Evolutionary conservation across 2,113 vertebrate species (phyloP).

Genomic region (Propithecus coquereli): DNA sequence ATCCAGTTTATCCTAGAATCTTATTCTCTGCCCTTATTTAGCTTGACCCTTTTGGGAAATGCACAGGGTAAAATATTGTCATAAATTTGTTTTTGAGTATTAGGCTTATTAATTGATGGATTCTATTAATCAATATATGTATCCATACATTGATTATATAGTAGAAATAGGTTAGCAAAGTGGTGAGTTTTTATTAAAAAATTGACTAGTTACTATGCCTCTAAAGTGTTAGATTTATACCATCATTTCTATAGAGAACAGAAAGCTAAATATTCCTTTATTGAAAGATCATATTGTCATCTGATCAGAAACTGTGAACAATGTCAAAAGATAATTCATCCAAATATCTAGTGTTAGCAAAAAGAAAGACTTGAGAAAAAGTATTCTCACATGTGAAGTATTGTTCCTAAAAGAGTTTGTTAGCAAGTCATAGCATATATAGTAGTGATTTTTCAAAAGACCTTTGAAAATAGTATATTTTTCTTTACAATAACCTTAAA

Average conservation of each 20-base stretch:
- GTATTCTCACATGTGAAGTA: neutral
- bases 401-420: constrained; percentile 10
- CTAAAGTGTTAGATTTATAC: neutral
- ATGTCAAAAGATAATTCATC: neutral
- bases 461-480: neutral
- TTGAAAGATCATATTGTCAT: neutral
- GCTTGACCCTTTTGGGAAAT: neutral
- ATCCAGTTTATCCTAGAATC: neutral
- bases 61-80: neutral
- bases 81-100: neutral
- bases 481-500: neutral
- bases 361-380: neutral
- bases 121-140: neutral
- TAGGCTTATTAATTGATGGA: neutral
- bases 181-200: neutral
- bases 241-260: neutral
- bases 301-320: neutral
- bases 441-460: neutral
- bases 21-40: neutral
- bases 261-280: neutral
- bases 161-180: neutral
- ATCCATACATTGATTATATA: neutral
- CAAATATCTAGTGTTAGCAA: neutral
- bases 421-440: neutral
- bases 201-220: neutral